Base-by-base conservation (phyloP, 92 coral and sea anemone genomes). In the Epizoanthus ramosus region DNA sequence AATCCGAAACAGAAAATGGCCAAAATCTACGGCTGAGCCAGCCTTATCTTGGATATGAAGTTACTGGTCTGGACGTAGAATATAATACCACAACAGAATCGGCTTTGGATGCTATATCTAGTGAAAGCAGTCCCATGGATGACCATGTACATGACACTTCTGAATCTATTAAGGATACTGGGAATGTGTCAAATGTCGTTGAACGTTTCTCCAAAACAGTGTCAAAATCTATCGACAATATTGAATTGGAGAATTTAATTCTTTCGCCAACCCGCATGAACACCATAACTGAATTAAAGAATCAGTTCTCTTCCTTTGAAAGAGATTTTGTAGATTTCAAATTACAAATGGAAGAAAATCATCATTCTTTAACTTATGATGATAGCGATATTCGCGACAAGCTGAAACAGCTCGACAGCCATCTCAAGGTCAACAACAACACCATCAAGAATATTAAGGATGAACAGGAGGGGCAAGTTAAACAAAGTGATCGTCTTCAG, bases 211-310 rank as follows among this genome's bases (percentile, higher is more conserved):
- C 54, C 35, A 37, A 35, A 21, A 57, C 68, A 57, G 68, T 58
- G 16, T 75, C 80, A 3, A 6, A 57, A 8, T 52, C 54, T 7
- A 75, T 58, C 6, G 80, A 75, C 43, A 37, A 75, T 57, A 75
- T 57, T 31, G 80, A 57, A 53, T 57, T 58, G 23, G 80, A 8
- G 8, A 5, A 50, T 75, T 18, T 58, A 28, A 31, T 67, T n/a
- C 14, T 75, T 15, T 75, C 80, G 2, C 80, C 80, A 33, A 28
- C 68, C 35, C 68, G 80, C 18, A 31, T 67, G 6, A 35, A 75
- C 68, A 75, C 81, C 10, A 75, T 75, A 8, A 58, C 18, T 18
- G 19, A 66, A 58, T 57, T 75, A 18, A 75, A 59, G 61, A 67
- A 59, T 31, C 68, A 75, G n/a, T 75, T 75, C 0, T 57, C 81